Percentiles rank a stretch among this genome's conserved stretches.
Evolutionary conservation across 92 coral and sea anemone genomes (phyloP).

Genomic region (Micromussa lordhowensis): DNA sequence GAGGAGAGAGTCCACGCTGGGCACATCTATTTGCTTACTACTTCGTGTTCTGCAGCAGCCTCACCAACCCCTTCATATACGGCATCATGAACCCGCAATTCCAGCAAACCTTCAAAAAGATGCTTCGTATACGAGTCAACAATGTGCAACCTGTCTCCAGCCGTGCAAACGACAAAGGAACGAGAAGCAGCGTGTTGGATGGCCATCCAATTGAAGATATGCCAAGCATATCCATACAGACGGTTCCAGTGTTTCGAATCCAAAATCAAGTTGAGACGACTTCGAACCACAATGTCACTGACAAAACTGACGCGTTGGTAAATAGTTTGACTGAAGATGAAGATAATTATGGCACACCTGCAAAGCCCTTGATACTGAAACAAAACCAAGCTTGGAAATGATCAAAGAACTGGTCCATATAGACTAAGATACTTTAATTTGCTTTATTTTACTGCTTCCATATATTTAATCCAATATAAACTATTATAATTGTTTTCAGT

Average conservation of each 20-base stretch:
- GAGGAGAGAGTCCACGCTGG: slow-evolving; percentile 52
- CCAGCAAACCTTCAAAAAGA: slow-evolving; percentile 62
- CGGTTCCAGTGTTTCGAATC: neutral
- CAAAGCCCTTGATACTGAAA: neutral
- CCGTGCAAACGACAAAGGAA: neutral
- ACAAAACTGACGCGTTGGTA: neutral
- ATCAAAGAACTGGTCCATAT: neutral
- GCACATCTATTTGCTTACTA: slow-evolving; percentile 59
- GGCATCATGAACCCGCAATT: slow-evolving; percentile 85
- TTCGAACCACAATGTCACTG: neutral
- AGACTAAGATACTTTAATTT: too few relatives aligned
- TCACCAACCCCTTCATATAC: slow-evolving; percentile 79
- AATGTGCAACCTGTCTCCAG: slow-evolving; percentile 38
- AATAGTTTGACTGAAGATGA: neutral
- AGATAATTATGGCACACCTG: neutral
- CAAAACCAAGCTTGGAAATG: slow-evolving; percentile 18
- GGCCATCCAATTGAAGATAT: neutral
- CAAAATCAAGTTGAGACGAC: neutral
- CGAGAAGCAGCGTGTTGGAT: slow-evolving; percentile 4
- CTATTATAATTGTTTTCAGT: too few relatives aligned
- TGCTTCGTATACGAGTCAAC: slow-evolving; percentile 23
- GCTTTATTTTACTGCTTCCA: too few relatives aligned
- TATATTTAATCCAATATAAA: too few relatives aligned
- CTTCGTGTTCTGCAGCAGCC: slow-evolving; percentile 72
- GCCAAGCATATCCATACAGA: slow-evolving; percentile 16